A percentile compares a stretch with the other conserved stretches of the same genome.
phyloP scores from a whole-genome alignment of 1,140 invertebrate species.

The Dolichoris vasculosae region DNA sequence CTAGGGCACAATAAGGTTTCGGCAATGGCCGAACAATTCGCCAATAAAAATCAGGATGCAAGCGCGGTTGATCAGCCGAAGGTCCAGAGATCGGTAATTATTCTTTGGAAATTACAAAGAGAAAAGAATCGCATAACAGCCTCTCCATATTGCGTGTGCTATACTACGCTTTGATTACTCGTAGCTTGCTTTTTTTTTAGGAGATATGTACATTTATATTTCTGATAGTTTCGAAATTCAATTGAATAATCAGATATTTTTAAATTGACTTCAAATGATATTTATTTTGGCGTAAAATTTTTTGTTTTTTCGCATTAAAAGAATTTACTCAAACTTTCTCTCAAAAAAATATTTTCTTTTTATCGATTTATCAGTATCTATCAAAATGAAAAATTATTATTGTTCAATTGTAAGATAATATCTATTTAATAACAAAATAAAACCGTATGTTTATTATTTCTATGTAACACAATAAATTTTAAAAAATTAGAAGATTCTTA shows the following conservation, averaged over 20 bases:
- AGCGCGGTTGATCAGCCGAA: constrained; percentile 71
- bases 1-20: constrained; percentile 91
- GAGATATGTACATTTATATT: background rate
- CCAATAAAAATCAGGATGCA: constrained; percentile 76
- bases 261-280: background rate
- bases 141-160: constrained; percentile 50
- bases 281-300: background rate
- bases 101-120: constrained; percentile 53
- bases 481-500: background rate
- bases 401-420: background rate
- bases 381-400: background rate
- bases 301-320: no score
- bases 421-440: background rate
- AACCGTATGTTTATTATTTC: background rate
- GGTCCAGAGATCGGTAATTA: constrained; percentile 80
- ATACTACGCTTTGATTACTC: constrained; percentile 32
- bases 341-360: no score
- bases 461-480: background rate
- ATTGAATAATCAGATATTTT: background rate
- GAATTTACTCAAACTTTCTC: no score
- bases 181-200: background rate
- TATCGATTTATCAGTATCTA: no score
- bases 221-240: background rate
- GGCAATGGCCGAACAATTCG: constrained; percentile 87
- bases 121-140: constrained; percentile 51